A percentile compares a stretch with the other conserved stretches of the same genome.
Conservation (phyloP, 2,888 invertebrate species). For the Eristalis intricaria region DNA sequence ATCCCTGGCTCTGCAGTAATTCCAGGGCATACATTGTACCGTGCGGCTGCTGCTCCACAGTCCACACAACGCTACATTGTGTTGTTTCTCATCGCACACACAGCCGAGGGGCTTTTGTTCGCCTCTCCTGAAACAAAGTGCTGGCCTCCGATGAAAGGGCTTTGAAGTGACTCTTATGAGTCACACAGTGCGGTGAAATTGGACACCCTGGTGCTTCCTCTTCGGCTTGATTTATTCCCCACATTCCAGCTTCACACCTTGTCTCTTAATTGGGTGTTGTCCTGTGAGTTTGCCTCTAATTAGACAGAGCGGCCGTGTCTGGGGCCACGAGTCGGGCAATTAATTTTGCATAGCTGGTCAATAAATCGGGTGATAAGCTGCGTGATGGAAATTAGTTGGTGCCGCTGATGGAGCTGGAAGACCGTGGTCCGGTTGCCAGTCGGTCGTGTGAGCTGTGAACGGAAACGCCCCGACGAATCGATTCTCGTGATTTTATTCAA, state of each 20-base stretch:
- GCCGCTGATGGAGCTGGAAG: too few relatives aligned
- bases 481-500: too few relatives aligned
- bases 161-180: background rate
- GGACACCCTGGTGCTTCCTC: background rate
- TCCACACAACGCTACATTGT: too few relatives aligned
- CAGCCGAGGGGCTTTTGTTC: background rate
- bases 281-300: background rate
- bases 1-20: conserved; percentile 17
- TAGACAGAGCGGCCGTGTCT: background rate
- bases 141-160: background rate
- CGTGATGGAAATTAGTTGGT: too few relatives aligned
- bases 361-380: too few relatives aligned
- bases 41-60: too few relatives aligned
- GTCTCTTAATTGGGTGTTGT: background rate
- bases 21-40: background rate
- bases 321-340: too few relatives aligned
- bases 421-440: too few relatives aligned
- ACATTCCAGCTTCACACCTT: background rate
- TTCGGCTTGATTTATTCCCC: background rate
- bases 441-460: too few relatives aligned
- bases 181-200: background rate
- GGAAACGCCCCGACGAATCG: too few relatives aligned
- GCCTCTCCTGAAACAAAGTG: background rate
- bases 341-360: too few relatives aligned
- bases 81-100: too few relatives aligned